Base-by-base conservation (phyloP, 2,888 invertebrate species). In the Leptinotarsa juncta region DNA sequence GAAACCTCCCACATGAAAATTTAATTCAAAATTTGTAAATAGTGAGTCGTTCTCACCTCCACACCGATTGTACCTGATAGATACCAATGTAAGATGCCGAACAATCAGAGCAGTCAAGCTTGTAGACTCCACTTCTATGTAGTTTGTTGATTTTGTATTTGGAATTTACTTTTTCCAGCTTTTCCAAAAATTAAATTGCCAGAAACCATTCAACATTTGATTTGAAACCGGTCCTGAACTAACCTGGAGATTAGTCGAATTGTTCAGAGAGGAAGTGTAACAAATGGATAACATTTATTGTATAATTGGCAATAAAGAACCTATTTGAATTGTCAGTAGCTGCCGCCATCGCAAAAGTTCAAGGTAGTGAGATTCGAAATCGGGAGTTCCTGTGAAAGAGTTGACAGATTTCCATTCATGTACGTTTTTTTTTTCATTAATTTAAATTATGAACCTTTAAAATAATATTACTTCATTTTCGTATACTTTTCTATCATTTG, bases 251-350 rank as follows among this genome's bases (percentile, higher is more conserved):
- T 26, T 69, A 55, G 57, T 48, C 5, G n/a, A 55, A 48, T 69
- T 67, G 67, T 67, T 74, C 66, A 75, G 66, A 78, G 76, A 76
- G 79, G 79, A 79, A 78, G 74, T 77, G 71, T 70, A 75, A 76
- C 79, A 77, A 78, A 76, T 79, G 76, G 74, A 79, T 79, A 78
- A 78, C 69, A 77, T 78, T 77, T 75, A 77, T 77, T 76, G 71
- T 69, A 72, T 79, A 78, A 79, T 78, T 77, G 79, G 65, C 68
- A 68, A 71, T 73, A 75, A 75, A 79, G 72, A 70, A 74, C 71
- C 70, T 70, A 67, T 74, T 70, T 77, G 72, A 77, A 75, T 62
- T 72, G 66, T 70, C 76, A 72, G 65, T 77, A 62, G 55, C 71
- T 20, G 48, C 57, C 32, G 57, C 57, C 15, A 23, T 57, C 20